Percentiles rank a stretch among this genome's conserved stretches.
Evolutionary conservation across 2,888 invertebrate species (phyloP).

Genomic region (Carpatolechia fugitivella): DNA sequence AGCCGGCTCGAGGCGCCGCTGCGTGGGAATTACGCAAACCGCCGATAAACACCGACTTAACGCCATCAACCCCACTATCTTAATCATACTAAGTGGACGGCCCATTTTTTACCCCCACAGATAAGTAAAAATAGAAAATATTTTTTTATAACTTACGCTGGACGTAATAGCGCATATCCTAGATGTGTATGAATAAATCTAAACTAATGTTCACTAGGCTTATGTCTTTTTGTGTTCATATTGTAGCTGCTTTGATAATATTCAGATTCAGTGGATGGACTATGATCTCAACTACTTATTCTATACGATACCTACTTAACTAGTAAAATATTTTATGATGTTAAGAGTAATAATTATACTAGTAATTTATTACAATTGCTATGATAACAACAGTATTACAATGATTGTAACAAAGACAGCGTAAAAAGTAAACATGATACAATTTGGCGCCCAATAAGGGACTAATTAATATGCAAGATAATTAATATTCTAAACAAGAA

Average conservation of each 20-base stretch:
- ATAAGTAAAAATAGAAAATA: conserved; percentile 8
- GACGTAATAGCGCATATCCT: not conserved
- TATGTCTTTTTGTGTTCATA: not conserved
- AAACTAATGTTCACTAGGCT: not conserved
- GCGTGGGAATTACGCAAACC: conserved; percentile 33
- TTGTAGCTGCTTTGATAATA: not conserved
- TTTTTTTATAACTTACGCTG: not conserved
- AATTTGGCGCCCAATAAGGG: no score
- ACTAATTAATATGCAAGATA: no score
- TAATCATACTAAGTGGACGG: conserved; percentile 32
- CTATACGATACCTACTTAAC: no score
- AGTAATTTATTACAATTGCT: no score
- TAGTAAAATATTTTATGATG: no score
- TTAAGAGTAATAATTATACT: no score
- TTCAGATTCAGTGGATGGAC: not conserved
- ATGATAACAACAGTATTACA: no score
- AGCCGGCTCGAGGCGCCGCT: conserved; percentile 22
- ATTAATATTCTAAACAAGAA: no score
- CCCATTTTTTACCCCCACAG: conserved; percentile 26
- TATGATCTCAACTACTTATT: not conserved
- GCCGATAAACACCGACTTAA: conserved; percentile 33
- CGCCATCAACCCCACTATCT: conserved; percentile 29
- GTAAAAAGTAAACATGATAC: no score
- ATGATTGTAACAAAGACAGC: no score
- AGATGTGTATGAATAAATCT: not conserved